phyloP scores from a whole-genome alignment of 1,140 invertebrate species.

The Micrasema longulum region DNA sequence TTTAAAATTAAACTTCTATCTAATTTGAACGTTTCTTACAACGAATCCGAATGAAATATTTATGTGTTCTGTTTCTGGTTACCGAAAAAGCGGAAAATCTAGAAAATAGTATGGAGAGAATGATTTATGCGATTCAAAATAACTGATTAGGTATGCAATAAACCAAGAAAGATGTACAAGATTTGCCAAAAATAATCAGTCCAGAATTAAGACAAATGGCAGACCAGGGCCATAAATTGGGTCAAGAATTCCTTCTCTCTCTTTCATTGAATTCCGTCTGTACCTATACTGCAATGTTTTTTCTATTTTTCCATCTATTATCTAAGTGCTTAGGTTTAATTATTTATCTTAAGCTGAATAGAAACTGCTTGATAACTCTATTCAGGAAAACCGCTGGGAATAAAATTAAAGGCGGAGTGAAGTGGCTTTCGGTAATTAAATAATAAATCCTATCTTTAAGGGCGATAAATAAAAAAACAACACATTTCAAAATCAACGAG shows the following conservation, averaged over 20 bases:
- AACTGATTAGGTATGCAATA: constrained; percentile 20
- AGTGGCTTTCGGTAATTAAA: too few species aligned
- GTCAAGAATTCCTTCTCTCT: constrained; percentile 20
- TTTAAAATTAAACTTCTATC: too few species aligned
- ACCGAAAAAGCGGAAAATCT: too few species aligned
- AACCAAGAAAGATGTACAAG: constrained; percentile 4
- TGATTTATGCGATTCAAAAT: constrained; percentile 8
- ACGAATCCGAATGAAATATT: too few species aligned
- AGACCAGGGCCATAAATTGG: constrained; percentile 42
- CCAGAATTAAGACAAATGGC: constrained; percentile 49
- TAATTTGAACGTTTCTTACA: too few species aligned
- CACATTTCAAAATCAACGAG: too few species aligned
- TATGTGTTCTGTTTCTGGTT: too few species aligned
- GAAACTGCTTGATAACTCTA: neutral
- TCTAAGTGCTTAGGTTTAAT: constrained; percentile 47
- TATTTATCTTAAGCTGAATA: constrained; percentile 39
- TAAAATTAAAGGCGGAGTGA: too few species aligned
- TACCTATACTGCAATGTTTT: constrained; percentile 40
- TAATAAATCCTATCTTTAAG: too few species aligned
- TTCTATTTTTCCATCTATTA: constrained; percentile 45
- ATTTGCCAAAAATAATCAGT: constrained; percentile 45
- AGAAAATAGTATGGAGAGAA: neutral
- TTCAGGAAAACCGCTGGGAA: too few species aligned
- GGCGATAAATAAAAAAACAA: too few species aligned
- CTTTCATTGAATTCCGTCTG: neutral